Evolutionary conservation across 1,140 invertebrate species (phyloP), one percentile per base, ranked within the genome.

Genomic region (Drosophila gunungcola): DNA sequence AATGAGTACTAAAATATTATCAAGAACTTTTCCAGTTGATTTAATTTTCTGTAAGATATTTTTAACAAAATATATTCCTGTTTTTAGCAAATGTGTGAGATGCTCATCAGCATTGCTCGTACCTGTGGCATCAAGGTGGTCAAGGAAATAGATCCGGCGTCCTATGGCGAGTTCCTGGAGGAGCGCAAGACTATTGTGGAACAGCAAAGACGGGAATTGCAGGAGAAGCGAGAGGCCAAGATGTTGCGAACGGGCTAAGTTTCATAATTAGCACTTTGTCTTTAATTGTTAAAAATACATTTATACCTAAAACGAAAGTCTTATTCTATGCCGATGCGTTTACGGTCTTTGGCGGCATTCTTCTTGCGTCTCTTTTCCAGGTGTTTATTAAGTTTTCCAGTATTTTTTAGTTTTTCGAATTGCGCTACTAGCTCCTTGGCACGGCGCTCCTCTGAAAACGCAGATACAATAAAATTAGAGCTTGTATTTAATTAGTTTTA

Each of bases 181-280:
- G 95, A 98, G 88, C 94, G 98, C 64, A 95, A 95, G 91, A 63
- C 90, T 51, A 93, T 96, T 70, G 93, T 98, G 3, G 95, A 95
- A 78, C 92, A 96, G 90, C 96, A 98, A 92, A 94, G 96, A 76
- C 94, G 95, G 91, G 94, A 96, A 88, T 93, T 98, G 51, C 95
- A 97, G 93, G 97, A 98, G 92, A 95, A 95, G 82, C 96, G 96
- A 93, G 97, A 98, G 94, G 96, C 97, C 1, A 99, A 99, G 94
- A 95, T 99, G 95, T 95, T 99, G 61, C 94, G 98, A 93, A 97
- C 96, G 60, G 94, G 83, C 63, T 95, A 94, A 81, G 49, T 52
- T 49, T n/a, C 25, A 13, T 42, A 3, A 11, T 69, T 4, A 48
- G 38, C 38, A 16, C 38, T 13, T n/a, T 58, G 51, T 68, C 69